These are phyloP conservation scores for Blastobasis lacticolella DNA, from an alignment of 2,888 invertebrate genomes.

Conservation along the genomic window DNA sequence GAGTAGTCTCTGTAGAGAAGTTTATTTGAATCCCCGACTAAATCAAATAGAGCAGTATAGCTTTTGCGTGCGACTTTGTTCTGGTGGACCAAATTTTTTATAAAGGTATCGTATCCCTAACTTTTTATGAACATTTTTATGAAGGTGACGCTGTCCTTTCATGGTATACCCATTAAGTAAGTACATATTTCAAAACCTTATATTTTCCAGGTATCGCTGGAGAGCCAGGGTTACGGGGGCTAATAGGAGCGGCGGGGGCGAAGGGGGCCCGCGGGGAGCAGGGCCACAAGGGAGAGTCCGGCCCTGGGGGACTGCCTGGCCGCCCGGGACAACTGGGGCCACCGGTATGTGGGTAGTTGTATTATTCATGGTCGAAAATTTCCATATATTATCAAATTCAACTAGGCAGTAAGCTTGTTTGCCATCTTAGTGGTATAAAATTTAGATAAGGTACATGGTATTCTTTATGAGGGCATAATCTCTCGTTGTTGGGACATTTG, in stretches of 20 bases:
- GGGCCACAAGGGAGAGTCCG: conserved; percentile 83
- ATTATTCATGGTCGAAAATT: neutral
- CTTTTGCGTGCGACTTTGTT: too few species aligned
- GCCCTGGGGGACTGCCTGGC: conserved; percentile 84
- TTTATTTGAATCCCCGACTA: too few species aligned
- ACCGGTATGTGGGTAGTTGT: conserved; percentile 57
- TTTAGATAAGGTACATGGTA: neutral
- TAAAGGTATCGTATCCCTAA: too few species aligned
- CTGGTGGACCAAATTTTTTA: too few species aligned
- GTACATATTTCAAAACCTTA: neutral
- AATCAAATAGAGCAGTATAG: too few species aligned
- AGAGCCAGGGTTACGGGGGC: conserved; percentile 76
- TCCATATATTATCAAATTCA: neutral
- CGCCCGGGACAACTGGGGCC: conserved; percentile 83
- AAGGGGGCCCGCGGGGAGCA: conserved; percentile 85
- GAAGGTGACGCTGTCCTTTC: too few species aligned
- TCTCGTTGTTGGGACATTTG: neutral
- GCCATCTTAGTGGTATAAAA: too few species aligned
- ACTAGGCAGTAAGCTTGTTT: neutral
- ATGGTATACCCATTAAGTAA: neutral
- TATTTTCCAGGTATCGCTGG: conserved; percentile 71
- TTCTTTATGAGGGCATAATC: neutral
- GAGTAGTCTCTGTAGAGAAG: too few species aligned
- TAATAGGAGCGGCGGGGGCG: conserved; percentile 77
- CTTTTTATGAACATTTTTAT: too few species aligned